These are phyloP conservation scores for Rhincodon typus DNA, from an alignment of 2,797 vertebrate species.

Conservation along the genomic window DNA sequence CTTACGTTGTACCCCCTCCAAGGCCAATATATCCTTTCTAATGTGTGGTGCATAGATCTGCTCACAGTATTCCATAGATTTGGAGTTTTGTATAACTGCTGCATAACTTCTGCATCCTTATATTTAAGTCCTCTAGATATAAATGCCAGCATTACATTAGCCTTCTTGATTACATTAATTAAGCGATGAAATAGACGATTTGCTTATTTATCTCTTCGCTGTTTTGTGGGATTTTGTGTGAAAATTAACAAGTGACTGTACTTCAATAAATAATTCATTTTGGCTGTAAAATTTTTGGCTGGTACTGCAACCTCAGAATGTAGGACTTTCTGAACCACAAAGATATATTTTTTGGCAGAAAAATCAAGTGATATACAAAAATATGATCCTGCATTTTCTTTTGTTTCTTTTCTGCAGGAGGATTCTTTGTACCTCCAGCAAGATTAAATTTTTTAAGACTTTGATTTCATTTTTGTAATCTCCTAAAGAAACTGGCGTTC, in stretches of 20 bases:
- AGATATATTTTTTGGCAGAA: neutral
- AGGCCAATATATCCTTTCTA: no score
- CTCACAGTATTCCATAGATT: no score
- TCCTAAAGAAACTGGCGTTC: neutral
- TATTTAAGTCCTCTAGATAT: no score
- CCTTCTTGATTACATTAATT: no score
- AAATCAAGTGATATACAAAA: neutral
- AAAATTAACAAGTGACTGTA: neutral
- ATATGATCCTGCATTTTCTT: neutral
- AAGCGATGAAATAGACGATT: neutral
- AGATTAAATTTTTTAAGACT: neutral
- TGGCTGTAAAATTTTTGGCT: neutral
- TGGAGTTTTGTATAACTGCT: no score
- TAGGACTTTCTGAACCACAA: neutral
- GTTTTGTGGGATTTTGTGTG: neutral
- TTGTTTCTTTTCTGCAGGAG: neutral
- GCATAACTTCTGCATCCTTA: no score
- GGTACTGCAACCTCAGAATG: neutral
- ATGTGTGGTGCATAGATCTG: no score
- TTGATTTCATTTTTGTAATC: neutral
- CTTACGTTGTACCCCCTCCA: no score
- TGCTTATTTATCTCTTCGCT: neutral
- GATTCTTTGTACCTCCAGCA: neutral
- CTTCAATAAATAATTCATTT: neutral
- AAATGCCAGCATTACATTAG: no score